These are phyloP conservation scores for Carcinoscorpius rotundicauda DNA, from an alignment of 1,140 invertebrate species.

Conservation along the genomic window DNA sequence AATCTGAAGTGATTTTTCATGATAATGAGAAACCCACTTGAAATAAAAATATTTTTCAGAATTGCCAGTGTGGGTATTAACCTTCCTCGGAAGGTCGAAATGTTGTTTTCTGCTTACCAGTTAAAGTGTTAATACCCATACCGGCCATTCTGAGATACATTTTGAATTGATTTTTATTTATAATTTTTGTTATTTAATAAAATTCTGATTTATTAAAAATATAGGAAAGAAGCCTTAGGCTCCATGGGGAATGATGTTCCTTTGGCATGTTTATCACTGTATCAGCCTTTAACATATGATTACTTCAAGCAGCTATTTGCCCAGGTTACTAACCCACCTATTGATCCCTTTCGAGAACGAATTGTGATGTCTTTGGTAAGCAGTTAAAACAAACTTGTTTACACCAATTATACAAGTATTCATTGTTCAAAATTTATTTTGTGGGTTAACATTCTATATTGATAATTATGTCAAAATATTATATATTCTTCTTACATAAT, in stretches of 20 bases:
- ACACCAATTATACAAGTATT: too few species aligned
- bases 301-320: conserved; percentile 99
- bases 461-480: too few species aligned
- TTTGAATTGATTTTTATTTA: neutral
- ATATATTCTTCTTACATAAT: too few species aligned
- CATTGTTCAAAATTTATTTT: too few species aligned
- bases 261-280: conserved; percentile 85
- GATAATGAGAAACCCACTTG: too few species aligned
- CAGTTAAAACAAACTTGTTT: neutral
- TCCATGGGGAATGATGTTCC: conserved; percentile 99
- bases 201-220: conserved; percentile 22
- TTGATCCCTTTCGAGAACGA: conserved; percentile 97
- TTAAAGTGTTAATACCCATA: too few species aligned
- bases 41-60: too few species aligned
- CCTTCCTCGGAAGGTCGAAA: too few species aligned
- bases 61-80: too few species aligned
- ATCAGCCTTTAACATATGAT: conserved; percentile 87
- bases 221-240: conserved; percentile 92
- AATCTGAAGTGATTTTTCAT: too few species aligned
- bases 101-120: too few species aligned
- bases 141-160: neutral
- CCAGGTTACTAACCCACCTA: conserved; percentile 98
- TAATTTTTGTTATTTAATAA: neutral
- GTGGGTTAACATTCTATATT: too few species aligned
- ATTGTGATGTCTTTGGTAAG: conserved; percentile 85